Evolutionary conservation across 2,113 vertebrate species (phyloP).

Genomic region (Pao palembangensis): DNA sequence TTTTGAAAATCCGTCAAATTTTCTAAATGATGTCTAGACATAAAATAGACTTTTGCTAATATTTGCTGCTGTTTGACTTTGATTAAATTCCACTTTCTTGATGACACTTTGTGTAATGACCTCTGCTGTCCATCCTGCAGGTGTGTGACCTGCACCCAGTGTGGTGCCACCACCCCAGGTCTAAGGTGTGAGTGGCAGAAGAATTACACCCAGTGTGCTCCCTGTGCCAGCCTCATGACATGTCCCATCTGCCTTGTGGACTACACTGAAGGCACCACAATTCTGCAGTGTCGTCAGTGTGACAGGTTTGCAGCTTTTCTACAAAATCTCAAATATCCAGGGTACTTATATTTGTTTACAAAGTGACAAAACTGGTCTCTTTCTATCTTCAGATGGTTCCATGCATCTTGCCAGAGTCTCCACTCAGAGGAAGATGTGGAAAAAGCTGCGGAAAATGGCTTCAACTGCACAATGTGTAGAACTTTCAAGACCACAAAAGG

Average conservation of each 20-base stretch:
- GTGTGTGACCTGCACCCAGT: conserved; percentile 96
- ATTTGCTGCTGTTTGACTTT: no score
- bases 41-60: no score
- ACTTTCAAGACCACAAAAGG: conserved; percentile 82
- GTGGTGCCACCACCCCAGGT: conserved; percentile 89
- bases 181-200: conserved; percentile 96
- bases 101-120: conserved; percentile 16
- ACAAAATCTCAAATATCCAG: conserved; percentile 3
- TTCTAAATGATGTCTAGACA: no score
- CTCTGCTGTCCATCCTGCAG: conserved; percentile 64
- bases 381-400: conserved; percentile 85
- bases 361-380: conserved; percentile 3
- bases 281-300: conserved; percentile 93
- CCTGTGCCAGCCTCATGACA: conserved; percentile 87
- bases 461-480: conserved; percentile 94
- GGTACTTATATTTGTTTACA: background rate
- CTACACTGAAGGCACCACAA: conserved; percentile 90
- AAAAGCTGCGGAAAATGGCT: conserved; percentile 86
- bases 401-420: conserved; percentile 93
- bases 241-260: conserved; percentile 87
- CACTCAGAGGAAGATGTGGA: conserved; percentile 93
- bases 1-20: no score
- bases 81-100: no score
- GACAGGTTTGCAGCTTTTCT: conserved; percentile 79
- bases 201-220: conserved; percentile 96